These are phyloP conservation scores for Caenorhabditis zanzibari DNA, from an alignment of 2,888 invertebrate species.

Conservation along the genomic window DNA sequence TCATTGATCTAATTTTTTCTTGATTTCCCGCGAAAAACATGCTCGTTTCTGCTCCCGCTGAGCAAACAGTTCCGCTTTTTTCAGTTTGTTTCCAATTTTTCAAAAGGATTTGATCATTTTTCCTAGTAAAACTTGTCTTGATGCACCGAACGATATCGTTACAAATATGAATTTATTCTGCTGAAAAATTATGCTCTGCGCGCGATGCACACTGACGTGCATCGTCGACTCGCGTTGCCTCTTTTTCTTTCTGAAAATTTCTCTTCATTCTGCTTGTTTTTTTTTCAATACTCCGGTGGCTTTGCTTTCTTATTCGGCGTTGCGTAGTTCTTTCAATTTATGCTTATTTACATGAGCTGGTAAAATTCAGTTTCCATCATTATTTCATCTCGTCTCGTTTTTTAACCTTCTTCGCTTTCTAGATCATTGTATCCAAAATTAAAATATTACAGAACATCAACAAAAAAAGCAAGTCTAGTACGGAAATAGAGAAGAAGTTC, in stretches of 20 bases:
- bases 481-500: constrained; percentile 29
- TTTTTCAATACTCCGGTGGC: neutral
- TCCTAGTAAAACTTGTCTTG: neutral
- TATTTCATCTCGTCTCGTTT: too few species aligned
- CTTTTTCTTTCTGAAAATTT: constrained; percentile 42
- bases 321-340: too few species aligned
- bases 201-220: constrained; percentile 35
- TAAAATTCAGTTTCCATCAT: too few species aligned
- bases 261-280: constrained; percentile 17
- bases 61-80: constrained; percentile 22
- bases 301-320: constrained; percentile 14
- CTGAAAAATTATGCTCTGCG: neutral
- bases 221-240: constrained; percentile 34
- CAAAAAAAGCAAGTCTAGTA: constrained; percentile 24
- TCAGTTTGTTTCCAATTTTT: neutral
- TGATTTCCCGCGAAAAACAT: constrained; percentile 19
- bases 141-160: neutral
- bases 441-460: constrained; percentile 31
- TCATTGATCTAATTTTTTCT: constrained; percentile 10
- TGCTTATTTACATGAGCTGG: too few species aligned
- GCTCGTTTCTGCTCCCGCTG: constrained; percentile 9
- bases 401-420: too few species aligned
- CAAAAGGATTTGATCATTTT: constrained; percentile 1
- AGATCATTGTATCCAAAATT: neutral
- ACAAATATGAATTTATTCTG: constrained; percentile 44